Evolutionary conservation across 35 echinoderm and acorn worm species (phyloP).

Genomic region (Anneissia japonica): DNA sequence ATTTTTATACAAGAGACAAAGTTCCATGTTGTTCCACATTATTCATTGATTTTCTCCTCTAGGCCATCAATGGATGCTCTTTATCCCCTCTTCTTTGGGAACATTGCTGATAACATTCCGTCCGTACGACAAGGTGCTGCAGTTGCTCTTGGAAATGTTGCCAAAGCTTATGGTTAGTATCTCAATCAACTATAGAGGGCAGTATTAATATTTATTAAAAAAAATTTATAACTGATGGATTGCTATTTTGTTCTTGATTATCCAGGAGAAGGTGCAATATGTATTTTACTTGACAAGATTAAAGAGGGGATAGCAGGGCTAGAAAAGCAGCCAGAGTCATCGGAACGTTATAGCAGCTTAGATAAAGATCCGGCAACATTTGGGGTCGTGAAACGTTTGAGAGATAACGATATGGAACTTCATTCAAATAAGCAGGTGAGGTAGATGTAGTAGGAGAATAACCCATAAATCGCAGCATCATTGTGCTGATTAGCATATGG

Average conservation of each 20-base stretch:
- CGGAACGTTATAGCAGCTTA: slow-evolving; percentile 58
- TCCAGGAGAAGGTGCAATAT: slow-evolving; percentile 52
- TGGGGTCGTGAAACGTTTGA: slow-evolving; percentile 70
- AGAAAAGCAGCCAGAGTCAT: slow-evolving; percentile 42
- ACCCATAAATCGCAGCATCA: too few relatives aligned
- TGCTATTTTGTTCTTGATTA: not conserved
- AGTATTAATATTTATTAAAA: not conserved
- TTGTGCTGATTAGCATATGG: too few relatives aligned
- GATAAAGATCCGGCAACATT: slow-evolving; percentile 66
- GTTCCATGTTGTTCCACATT: too few relatives aligned
- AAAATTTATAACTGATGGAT: not conserved
- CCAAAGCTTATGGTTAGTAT: slow-evolving; percentile 82
- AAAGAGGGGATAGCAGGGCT: slow-evolving; percentile 63
- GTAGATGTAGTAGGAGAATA: too few relatives aligned
- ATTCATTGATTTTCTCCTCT: not conserved
- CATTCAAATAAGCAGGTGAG: slow-evolving; percentile 88
- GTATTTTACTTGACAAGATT: slow-evolving; percentile 48
- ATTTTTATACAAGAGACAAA: too few relatives aligned
- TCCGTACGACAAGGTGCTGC: slow-evolving; percentile 95
- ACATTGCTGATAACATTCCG: slow-evolving; percentile 82
- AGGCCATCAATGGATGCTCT: slow-evolving; percentile 64
- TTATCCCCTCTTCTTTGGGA: slow-evolving; percentile 84
- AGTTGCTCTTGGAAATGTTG: slow-evolving; percentile 70
- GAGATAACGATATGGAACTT: slow-evolving; percentile 85
- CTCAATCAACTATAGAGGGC: not conserved